Conservation (phyloP, 2,888 invertebrate species). For the Trachelus iudaicus region DNA sequence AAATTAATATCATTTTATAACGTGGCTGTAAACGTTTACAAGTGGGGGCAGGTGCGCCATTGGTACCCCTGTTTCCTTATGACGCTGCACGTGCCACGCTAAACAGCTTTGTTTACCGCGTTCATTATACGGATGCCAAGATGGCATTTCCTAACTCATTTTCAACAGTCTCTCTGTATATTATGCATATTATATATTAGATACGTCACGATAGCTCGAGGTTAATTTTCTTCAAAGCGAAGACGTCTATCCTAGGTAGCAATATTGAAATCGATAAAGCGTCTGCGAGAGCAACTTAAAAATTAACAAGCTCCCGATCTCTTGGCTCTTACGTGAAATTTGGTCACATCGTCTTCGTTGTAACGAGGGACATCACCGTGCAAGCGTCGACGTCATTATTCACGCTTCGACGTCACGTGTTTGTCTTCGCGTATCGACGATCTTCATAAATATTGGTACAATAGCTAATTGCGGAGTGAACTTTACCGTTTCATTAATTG, state of each 20-base stretch:
- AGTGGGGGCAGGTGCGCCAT: slow-evolving; percentile 49
- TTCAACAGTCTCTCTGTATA: background rate
- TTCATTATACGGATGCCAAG: background rate
- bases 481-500: background rate
- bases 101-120: slow-evolving; percentile 28
- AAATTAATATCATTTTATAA: slow-evolving; percentile 64
- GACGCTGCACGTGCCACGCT: slow-evolving; percentile 28
- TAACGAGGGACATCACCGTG: background rate
- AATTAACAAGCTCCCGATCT: slow-evolving; percentile 10
- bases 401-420: background rate
- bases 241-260: slow-evolving; percentile 7
- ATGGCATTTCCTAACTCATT: background rate
- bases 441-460: background rate
- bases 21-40: slow-evolving; percentile 60
- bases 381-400: background rate
- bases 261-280: slow-evolving; percentile 13
- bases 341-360: background rate
- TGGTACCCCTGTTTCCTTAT: background rate
- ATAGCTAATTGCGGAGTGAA: background rate
- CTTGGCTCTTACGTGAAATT: slow-evolving; percentile 3
- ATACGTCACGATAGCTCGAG: background rate
- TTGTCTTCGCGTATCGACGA: background rate
- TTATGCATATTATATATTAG: background rate
- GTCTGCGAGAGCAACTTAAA: slow-evolving; percentile 13
- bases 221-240: slow-evolving; percentile 12